Evolutionary conservation across 2,888 invertebrate species (phyloP), one percentile per base, ranked within the genome.

Genomic region (Drosophila dives): DNA sequence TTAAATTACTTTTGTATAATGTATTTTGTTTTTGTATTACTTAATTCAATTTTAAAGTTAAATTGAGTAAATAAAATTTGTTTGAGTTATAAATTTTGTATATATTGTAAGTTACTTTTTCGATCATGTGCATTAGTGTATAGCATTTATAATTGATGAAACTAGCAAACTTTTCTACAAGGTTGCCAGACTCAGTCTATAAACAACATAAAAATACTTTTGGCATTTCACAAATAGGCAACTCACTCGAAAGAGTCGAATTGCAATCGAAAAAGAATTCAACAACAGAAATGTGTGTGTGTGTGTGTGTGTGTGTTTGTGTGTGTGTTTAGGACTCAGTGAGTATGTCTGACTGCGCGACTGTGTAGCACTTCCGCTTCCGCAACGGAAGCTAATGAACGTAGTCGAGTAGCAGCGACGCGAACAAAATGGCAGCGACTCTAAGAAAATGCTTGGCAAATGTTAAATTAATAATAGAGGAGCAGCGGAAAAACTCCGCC

Each of bases 281-380:
- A 61, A 38, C 54, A 26, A 3, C 26, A 38, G 1, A 11, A 38
- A 8, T 53, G 11, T 56, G 33, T 49, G 29, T n/a, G n/a, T n/a
- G n/a, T n/a, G n/a, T n/a, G n/a, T n/a, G n/a, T n/a, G n/a, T n/a
- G n/a, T 63, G 49, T 75, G 65, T 69, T 49, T 64, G 55, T 56
- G 65, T 45, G 45, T 58, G 64, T 63, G 38, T 36, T 54, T 54
- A 38, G 64, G 51, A 51, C 49, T 76, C 82, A 84, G 49, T 84
- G 86, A 85, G 83, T 88, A 79, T 79, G 88, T 82, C 88, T 87
- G 86, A 85, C 86, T 88, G 72, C 77, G 88, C 86, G 86, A 88
- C 83, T 83, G 89, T 83, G 83, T 86, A 84, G 83, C 79, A 89
- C 89, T 89, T 89, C 90, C 90, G 89, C 54, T 82, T 74, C 81